Conservation (phyloP, 2,797 vertebrate genomes). For the Amphiprion clarkii region DNA sequence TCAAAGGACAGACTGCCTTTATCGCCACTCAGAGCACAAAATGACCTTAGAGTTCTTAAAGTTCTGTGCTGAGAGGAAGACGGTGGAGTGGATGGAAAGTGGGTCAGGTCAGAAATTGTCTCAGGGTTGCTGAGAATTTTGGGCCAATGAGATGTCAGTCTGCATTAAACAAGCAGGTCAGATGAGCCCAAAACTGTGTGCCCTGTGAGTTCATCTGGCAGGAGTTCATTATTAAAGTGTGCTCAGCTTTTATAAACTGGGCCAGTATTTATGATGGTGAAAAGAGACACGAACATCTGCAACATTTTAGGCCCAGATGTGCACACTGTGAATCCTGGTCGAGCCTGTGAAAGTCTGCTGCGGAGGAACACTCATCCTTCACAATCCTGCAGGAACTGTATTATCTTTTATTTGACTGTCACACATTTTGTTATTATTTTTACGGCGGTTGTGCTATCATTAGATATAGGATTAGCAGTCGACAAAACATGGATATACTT, state of each 20-base stretch:
- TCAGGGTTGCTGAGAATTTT: constrained; percentile 67
- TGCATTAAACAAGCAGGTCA: constrained; percentile 71
- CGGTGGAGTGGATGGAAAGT: constrained; percentile 65
- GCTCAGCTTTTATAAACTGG: constrained; percentile 70
- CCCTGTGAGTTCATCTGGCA: constrained; percentile 71
- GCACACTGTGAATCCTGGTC: constrained; percentile 35
- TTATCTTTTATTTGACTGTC: constrained; percentile 4
- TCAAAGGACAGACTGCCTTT: constrained; percentile 17
- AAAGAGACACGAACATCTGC: constrained; percentile 64
- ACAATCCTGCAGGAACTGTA: constrained; percentile 12
- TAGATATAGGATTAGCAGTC: not conserved
- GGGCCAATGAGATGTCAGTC: constrained; percentile 73
- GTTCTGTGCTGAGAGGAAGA: constrained; percentile 47
- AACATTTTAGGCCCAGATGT: constrained; percentile 72
- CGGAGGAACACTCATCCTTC: constrained; percentile 27
- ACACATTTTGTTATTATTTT: not conserved
- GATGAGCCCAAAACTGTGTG: constrained; percentile 59
- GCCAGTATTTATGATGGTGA: constrained; percentile 70
- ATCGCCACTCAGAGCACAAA: constrained; percentile 21
- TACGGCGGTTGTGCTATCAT: not conserved
- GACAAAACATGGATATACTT: not conserved
- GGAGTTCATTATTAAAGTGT: constrained; percentile 60
- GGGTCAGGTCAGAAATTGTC: constrained; percentile 75
- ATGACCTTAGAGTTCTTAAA: constrained; percentile 52
- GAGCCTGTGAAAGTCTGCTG: constrained; percentile 30